Evolutionary conservation across 2,113 vertebrate genomes (phyloP).

Genomic region (Plestiodon gilberti): DNA sequence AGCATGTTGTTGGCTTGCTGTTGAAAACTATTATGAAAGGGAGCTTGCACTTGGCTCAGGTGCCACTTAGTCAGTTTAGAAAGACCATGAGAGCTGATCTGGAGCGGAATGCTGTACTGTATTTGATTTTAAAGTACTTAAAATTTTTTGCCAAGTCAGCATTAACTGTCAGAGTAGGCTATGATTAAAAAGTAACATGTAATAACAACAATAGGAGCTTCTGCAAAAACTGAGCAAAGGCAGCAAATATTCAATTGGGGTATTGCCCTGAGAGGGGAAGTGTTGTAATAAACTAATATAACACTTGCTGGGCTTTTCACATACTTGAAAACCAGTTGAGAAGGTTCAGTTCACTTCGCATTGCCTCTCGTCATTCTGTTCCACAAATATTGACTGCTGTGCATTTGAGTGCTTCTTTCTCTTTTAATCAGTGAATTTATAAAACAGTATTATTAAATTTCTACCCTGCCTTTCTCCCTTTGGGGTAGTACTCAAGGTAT

Average conservation of each 20-base stretch:
- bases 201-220: not conserved
- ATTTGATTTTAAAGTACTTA: not conserved
- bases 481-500: not conserved
- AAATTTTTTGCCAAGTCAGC: not conserved
- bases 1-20: not conserved
- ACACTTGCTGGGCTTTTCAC: not conserved
- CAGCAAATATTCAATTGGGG: not conserved
- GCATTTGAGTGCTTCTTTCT: not conserved
- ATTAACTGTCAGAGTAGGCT: not conserved
- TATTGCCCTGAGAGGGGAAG: not conserved
- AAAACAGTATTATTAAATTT: not conserved
- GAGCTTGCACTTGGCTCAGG: not conserved
- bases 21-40: not conserved
- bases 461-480: not conserved
- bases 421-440: not conserved
- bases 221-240: not conserved
- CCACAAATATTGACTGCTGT: not conserved
- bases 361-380: not conserved
- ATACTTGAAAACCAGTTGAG: not conserved
- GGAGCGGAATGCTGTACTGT: not conserved
- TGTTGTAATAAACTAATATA: not conserved
- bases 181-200: not conserved
- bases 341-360: not conserved
- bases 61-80: not conserved
- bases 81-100: not conserved